These are phyloP conservation scores for Brachionus koreanus DNA, from an alignment of 1,140 invertebrate species.

Conservation along the genomic window DNA sequence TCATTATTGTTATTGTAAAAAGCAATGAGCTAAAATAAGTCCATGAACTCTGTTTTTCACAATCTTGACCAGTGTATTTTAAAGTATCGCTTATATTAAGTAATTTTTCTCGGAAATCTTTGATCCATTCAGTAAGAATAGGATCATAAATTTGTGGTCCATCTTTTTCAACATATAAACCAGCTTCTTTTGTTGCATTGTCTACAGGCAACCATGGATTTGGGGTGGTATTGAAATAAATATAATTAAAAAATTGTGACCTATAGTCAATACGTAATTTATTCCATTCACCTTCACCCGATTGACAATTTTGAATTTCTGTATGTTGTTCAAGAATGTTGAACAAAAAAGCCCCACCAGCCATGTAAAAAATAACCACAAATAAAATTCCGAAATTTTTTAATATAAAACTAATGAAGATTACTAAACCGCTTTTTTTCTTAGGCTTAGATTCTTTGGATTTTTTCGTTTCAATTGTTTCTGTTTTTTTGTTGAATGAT, in stretches of 20 bases:
- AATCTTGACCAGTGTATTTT: slow-evolving; percentile 37
- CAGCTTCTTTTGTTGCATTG: slow-evolving; percentile 25
- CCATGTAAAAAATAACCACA: slow-evolving; percentile 84
- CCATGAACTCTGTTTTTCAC: slow-evolving; percentile 20
- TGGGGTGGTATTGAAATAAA: slow-evolving; percentile 41
- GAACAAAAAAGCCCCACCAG: slow-evolving; percentile 86
- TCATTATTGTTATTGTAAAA: slow-evolving; percentile 40
- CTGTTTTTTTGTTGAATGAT: background rate
- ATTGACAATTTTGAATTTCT: slow-evolving; percentile 57
- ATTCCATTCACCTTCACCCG: slow-evolving; percentile 32
- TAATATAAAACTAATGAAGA: slow-evolving; percentile 60
- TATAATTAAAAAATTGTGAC: slow-evolving; percentile 36
- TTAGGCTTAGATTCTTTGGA: background rate
- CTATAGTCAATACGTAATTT: background rate
- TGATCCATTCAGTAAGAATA: background rate
- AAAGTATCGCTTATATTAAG: background rate
- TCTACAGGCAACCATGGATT: slow-evolving; percentile 31
- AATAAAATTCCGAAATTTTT: slow-evolving; percentile 87
- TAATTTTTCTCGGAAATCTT: background rate
- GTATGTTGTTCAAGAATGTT: slow-evolving; percentile 76
- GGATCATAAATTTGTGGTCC: slow-evolving; percentile 14
- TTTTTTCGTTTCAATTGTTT: background rate
- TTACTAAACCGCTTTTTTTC: background rate
- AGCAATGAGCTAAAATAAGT: slow-evolving; percentile 20
- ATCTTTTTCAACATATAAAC: slow-evolving; percentile 10